Percentiles rank a stretch among this genome's conserved stretches.
Evolutionary conservation across 2,888 invertebrate species (phyloP).

Genomic region (Caradrina kadenii): DNA sequence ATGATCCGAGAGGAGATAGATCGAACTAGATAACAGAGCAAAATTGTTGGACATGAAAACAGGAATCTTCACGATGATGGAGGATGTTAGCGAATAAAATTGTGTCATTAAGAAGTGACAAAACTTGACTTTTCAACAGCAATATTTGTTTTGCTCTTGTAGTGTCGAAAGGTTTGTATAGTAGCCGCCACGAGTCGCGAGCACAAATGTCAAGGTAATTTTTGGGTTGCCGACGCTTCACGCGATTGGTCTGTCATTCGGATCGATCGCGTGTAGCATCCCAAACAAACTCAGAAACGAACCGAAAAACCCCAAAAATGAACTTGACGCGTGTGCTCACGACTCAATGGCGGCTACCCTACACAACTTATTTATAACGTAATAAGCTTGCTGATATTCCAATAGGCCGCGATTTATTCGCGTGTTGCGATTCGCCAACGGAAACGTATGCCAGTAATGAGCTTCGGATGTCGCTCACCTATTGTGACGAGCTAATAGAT

Average conservation of each 20-base stretch:
- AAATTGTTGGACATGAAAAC: constrained; percentile 4
- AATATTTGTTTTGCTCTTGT: constrained; percentile 15
- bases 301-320: too few relatives aligned
- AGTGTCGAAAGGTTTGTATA: constrained; percentile 9
- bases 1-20: constrained; percentile 9
- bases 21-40: constrained; percentile 1
- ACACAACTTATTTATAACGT: constrained; percentile 51
- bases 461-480: constrained; percentile 91
- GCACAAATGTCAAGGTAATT: too few relatives aligned
- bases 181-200: too few relatives aligned
- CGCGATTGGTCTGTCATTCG: too few relatives aligned
- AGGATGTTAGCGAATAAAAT: neutral
- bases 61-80: neutral
- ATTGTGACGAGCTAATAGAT: constrained; percentile 90
- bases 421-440: constrained; percentile 87
- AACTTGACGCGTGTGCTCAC: too few relatives aligned
- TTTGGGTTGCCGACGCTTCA: too few relatives aligned
- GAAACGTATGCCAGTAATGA: constrained; percentile 89
- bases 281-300: too few relatives aligned
- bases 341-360: too few relatives aligned
- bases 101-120: neutral
- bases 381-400: constrained; percentile 73
- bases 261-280: too few relatives aligned
- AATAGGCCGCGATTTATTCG: constrained; percentile 80
- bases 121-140: neutral